Conservation (phyloP, 2,113 vertebrate genomes). For the Enhydra lutris region DNA sequence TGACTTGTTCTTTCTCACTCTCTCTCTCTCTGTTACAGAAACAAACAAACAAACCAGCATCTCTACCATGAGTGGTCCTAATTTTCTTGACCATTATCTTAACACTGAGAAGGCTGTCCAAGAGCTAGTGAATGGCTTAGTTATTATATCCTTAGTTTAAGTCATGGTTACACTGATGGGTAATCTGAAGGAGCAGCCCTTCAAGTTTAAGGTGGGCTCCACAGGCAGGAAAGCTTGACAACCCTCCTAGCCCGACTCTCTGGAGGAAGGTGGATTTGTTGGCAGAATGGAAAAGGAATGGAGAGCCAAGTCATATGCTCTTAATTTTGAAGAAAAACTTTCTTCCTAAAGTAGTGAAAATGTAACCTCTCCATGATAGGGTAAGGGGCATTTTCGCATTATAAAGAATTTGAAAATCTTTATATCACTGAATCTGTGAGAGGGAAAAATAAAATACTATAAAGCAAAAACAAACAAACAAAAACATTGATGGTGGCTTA, state of each 20-base stretch:
- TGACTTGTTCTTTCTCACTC: too few relatives aligned
- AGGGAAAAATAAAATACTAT: background rate
- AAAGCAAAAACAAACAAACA: background rate
- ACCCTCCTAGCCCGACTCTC: background rate
- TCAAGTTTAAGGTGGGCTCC: background rate
- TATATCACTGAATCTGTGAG: background rate
- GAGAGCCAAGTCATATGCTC: background rate
- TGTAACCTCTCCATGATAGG: background rate
- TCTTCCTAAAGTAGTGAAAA: background rate
- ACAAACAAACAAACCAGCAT: background rate
- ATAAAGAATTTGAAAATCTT: background rate
- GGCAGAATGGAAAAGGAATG: background rate
- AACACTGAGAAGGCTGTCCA: background rate
- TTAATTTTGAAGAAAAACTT: background rate
- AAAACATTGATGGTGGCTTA: background rate
- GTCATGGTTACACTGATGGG: background rate
- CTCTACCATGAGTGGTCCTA: background rate
- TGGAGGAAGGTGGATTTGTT: background rate
- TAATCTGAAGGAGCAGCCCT: background rate
- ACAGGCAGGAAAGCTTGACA: background rate
- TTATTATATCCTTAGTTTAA: background rate
- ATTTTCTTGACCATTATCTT: background rate
- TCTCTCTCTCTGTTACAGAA: too few relatives aligned
- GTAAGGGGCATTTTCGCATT: background rate
- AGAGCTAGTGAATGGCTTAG: background rate